Evolutionary conservation across 2,797 vertebrate genomes (phyloP).

Genomic region (Propithecus perrieri): DNA sequence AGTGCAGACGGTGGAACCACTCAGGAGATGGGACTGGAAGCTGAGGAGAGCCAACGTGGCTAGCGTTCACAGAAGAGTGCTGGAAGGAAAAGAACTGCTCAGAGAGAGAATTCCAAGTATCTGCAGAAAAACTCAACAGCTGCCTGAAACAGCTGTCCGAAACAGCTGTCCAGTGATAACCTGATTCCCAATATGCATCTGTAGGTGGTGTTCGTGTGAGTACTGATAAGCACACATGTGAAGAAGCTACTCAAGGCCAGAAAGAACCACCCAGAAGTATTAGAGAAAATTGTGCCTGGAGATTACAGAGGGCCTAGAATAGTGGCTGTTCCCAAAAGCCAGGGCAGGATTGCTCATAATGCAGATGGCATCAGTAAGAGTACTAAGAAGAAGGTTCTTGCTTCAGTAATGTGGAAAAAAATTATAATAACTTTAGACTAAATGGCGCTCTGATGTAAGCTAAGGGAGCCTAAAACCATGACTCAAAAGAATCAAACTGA

Average conservation of each 20-base stretch:
- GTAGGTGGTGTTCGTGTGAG: background rate
- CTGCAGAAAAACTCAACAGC: background rate
- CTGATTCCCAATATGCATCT: background rate
- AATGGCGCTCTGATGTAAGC: background rate
- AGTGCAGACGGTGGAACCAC: background rate
- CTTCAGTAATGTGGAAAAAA: background rate
- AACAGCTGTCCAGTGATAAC: background rate
- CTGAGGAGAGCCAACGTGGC: background rate
- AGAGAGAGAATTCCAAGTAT: background rate
- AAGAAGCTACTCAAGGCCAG: background rate
- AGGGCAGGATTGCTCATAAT: background rate
- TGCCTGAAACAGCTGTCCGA: background rate
- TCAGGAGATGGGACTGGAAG: background rate
- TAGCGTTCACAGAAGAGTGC: background rate
- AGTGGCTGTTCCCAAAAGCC: background rate
- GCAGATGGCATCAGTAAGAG: background rate
- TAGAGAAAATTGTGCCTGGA: background rate
- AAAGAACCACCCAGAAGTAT: background rate
- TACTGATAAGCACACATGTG: background rate
- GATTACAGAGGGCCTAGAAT: background rate
- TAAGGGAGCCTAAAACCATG: background rate
- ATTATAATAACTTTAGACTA: background rate
- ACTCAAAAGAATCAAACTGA: background rate
- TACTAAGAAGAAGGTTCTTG: background rate
- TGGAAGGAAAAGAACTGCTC: fast-evolving